Percentiles rank a stretch among this genome's conserved stretches.
phyloP scores from a whole-genome alignment of 2,797 vertebrate species.

The Cossypha dichroa region DNA sequence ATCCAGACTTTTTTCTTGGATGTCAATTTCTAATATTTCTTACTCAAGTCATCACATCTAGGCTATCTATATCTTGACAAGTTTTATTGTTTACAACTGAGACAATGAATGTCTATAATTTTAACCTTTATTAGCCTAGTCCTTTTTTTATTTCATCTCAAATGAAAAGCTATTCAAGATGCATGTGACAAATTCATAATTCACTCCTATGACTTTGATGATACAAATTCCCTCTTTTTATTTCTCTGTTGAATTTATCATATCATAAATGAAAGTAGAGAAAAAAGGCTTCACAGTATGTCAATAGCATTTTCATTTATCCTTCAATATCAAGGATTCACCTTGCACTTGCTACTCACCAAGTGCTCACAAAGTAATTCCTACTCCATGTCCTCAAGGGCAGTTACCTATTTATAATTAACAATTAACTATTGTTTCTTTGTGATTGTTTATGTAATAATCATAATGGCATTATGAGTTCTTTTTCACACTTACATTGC shows the following conservation, averaged over 20 bases:
- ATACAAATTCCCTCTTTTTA: neutral
- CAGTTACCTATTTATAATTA: neutral
- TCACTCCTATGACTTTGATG: neutral
- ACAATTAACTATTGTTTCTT: neutral
- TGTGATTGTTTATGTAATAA: neutral
- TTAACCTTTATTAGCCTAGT: neutral
- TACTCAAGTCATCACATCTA: neutral
- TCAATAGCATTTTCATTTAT: neutral
- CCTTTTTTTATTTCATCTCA: neutral
- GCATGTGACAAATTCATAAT: neutral
- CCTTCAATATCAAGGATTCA: neutral
- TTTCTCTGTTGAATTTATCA: neutral
- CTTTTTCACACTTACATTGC: neutral
- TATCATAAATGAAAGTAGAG: neutral
- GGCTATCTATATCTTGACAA: neutral
- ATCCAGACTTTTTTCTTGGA: neutral
- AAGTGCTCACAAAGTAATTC: neutral
- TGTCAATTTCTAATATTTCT: neutral
- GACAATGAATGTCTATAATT: neutral
- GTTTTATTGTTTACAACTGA: neutral
- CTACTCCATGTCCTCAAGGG: neutral
- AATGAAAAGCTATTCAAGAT: neutral
- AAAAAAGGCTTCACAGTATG: neutral
- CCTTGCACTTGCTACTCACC: neutral
- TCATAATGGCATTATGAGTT: neutral